Percentiles rank a stretch among this genome's conserved stretches.
Conservation (phyloP, 2,888 invertebrate species). For the Cataglyphis cursor region DNA sequence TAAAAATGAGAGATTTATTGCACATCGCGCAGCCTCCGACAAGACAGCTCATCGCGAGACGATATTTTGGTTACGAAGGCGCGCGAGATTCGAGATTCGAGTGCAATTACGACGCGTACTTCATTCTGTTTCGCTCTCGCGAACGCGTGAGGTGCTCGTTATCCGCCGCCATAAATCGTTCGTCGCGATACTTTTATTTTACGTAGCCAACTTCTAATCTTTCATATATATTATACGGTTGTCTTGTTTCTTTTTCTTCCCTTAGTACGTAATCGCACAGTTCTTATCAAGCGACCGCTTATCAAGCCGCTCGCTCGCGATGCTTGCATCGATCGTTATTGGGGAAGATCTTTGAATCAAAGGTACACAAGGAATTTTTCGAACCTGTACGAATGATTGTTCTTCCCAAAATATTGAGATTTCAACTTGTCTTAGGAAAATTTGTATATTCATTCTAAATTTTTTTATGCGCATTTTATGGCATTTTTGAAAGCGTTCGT, state of each 20-base stretch:
- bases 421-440: background rate
- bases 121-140: background rate
- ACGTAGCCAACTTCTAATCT: slow-evolving; percentile 27
- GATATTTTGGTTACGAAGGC: background rate
- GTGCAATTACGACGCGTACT: slow-evolving; percentile 12
- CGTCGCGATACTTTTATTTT: slow-evolving; percentile 49
- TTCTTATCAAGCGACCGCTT: slow-evolving; percentile 38
- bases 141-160: slow-evolving; percentile 15
- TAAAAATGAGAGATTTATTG: slow-evolving; percentile 48
- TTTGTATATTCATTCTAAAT: too few species aligned
- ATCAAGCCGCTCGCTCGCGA: slow-evolving; percentile 34
- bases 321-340: slow-evolving; percentile 46
- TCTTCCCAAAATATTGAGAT: background rate
- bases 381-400: background rate
- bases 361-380: background rate
- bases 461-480: background rate
- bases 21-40: slow-evolving; percentile 7
- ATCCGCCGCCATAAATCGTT: slow-evolving; percentile 44
- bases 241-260: background rate
- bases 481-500: background rate
- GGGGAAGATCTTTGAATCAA: background rate
- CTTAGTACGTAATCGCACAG: slow-evolving; percentile 42
- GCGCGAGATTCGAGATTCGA: slow-evolving; percentile 40
- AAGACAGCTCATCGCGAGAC: slow-evolving; percentile 11
- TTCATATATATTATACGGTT: background rate